A percentile compares a stretch with the other conserved stretches of the same genome.
Conservation (phyloP, 2,797 vertebrate species). For the Pitangus sulphuratus region DNA sequence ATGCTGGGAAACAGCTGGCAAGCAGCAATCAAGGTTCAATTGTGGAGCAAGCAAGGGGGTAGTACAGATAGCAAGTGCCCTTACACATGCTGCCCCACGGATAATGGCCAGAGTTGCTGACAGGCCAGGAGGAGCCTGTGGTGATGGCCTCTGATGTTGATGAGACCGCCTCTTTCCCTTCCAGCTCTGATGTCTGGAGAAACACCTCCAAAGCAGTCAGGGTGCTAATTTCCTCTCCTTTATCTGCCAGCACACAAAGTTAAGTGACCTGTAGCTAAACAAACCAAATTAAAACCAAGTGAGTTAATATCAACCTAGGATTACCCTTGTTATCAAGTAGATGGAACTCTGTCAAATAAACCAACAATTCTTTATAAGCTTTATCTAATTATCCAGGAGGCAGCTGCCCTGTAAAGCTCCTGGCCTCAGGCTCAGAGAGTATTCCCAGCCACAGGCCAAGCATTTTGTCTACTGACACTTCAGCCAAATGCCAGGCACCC, state of each 20-base stretch:
- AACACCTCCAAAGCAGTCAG: not conserved
- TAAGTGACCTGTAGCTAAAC: slow-evolving; percentile 61
- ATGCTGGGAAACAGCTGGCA: not conserved
- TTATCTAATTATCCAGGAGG: slow-evolving; percentile 61
- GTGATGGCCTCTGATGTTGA: not conserved
- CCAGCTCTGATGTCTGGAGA: not conserved
- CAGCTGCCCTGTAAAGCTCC: slow-evolving; percentile 27
- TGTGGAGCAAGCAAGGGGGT: not conserved
- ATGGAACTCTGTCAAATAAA: slow-evolving; percentile 45
- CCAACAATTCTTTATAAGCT: slow-evolving; percentile 64
- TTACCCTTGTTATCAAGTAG: slow-evolving; percentile 43
- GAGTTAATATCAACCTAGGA: slow-evolving; percentile 55
- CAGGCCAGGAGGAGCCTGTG: not conserved
- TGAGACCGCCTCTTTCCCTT: not conserved
- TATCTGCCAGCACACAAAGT: slow-evolving; percentile 41
- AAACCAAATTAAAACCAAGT: slow-evolving; percentile 63
- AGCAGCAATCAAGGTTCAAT: accelerated
- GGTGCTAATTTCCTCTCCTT: slow-evolving; percentile 65
- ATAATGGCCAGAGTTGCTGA: not conserved
- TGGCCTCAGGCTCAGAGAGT: not conserved
- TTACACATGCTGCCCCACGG: not conserved
- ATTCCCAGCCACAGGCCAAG: not conserved
- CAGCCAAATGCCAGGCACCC: not conserved
- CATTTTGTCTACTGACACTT: not conserved
- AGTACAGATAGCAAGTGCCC: not conserved